These are phyloP conservation scores for Castor canadensis DNA, from an alignment of 2,113 vertebrate genomes.

Conservation along the genomic window DNA sequence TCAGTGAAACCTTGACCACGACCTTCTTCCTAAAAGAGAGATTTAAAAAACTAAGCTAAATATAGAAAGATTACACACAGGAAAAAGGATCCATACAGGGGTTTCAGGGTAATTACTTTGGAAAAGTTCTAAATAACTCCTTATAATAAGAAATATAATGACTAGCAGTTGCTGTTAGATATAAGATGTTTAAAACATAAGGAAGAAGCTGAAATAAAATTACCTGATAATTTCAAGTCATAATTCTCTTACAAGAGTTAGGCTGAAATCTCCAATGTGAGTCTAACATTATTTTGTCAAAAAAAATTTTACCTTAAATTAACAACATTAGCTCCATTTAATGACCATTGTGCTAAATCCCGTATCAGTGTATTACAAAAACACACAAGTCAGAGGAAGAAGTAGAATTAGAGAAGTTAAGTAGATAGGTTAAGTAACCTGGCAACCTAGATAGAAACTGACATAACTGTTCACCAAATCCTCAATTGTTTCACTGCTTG, in stretches of 20 bases:
- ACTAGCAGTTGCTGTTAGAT: background rate
- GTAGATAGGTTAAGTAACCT: background rate
- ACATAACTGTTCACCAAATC: background rate
- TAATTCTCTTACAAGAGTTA: background rate
- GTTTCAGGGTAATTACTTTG: background rate
- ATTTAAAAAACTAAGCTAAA: background rate
- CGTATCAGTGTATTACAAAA: background rate
- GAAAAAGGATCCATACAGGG: background rate
- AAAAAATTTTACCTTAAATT: conserved; percentile 18
- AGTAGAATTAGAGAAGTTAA: background rate
- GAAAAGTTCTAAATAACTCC: conserved; percentile 16
- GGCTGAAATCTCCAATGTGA: background rate
- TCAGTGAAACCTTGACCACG: conserved; percentile 97
- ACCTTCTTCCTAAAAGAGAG: conserved; percentile 92
- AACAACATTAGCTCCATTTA: background rate
- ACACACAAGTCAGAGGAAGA: background rate
- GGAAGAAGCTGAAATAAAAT: conserved; percentile 43
- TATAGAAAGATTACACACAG: background rate
- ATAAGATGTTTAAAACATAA: background rate
- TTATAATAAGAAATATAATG: background rate
- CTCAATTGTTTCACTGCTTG: background rate
- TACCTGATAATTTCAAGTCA: background rate
- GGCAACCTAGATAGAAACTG: background rate
- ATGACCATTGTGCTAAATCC: background rate
- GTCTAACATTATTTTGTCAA: background rate